Base-by-base conservation (phyloP, 2,888 invertebrate species). In the Latheticus oryzae region DNA sequence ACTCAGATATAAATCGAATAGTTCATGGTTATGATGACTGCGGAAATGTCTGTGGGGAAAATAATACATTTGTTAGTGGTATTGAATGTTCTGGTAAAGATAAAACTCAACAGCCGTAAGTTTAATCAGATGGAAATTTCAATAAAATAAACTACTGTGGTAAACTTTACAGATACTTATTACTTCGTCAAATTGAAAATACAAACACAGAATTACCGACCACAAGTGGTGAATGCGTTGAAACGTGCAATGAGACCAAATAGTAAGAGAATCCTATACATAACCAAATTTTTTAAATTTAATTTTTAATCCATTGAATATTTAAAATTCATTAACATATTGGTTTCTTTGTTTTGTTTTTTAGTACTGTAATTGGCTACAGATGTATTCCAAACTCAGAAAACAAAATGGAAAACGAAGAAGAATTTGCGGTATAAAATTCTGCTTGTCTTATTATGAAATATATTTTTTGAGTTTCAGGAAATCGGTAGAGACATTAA, bases 21-120 rank as follows among this genome's bases (percentile, higher is more conserved):
- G 71, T 83, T 26, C 79, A 82, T 65, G 86, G 85, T 8, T 82
- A 82, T 66, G 86, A 86, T 65, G 78, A 81, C 61, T 84, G 83
- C 66, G 85, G 82, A 2, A 83, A 85, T 69, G 74, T 84, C 12
- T 86, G 86, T 65, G 85, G 85, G 2, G 72, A 76, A 19, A 72
- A 76, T 38, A 83, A 81, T 62, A 53, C 38, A 5, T 19, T 40
- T 11, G 45, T 63, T 7, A 42, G 24, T 1, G 70, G 73, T 45
- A 67, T 48, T 3, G 56, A 74, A 59, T 77, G 82, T 69, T 78
- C 78, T 59, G 81, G 81, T 19, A 69, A 67, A 32, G 80, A 81
- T 63, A 76, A 73, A 73, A 79, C 71, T 17, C 62, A 61, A 13
- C 71, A 72, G 58, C 69, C 69, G 74, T 75, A 68, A 54, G 32